Evolutionary conservation across 35 echinoderm and acorn worm genomes (phyloP).

Genomic region (Lytechinus variegatus): DNA sequence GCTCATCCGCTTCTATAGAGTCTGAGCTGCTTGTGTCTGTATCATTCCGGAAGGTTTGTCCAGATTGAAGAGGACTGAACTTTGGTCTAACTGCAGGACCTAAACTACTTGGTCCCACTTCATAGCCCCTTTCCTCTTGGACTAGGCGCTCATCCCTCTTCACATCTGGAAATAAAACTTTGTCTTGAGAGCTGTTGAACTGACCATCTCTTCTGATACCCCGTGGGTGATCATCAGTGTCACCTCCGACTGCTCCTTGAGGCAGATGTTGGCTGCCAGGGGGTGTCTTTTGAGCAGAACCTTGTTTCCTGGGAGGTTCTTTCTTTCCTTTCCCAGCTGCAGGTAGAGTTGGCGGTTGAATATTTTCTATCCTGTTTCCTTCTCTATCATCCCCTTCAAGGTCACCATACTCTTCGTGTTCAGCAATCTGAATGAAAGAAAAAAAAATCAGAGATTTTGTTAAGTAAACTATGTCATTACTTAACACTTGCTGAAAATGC

Average conservation of each 20-base stretch:
- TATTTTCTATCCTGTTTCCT: neutral
- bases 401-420: neutral
- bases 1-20: neutral
- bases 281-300: neutral
- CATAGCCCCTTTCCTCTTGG: neutral
- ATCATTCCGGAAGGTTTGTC: neutral
- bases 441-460: neutral
- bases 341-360: neutral
- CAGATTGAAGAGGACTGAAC: neutral
- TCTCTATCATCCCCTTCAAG: neutral
- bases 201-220: neutral
- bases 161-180: too few relatives aligned
- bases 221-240: neutral
- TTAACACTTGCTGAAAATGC: too few relatives aligned
- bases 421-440: neutral
- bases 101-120: neutral
- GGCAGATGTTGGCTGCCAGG: neutral
- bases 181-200: neutral
- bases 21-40: neutral
- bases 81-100: slow-evolving; percentile 16
- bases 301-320: neutral
- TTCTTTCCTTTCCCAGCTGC: neutral
- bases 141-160: neutral
- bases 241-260: neutral
- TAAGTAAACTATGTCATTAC: too few relatives aligned